Base-by-base conservation (phyloP, 2,888 invertebrate species). In the Anthoptus insignis region DNA sequence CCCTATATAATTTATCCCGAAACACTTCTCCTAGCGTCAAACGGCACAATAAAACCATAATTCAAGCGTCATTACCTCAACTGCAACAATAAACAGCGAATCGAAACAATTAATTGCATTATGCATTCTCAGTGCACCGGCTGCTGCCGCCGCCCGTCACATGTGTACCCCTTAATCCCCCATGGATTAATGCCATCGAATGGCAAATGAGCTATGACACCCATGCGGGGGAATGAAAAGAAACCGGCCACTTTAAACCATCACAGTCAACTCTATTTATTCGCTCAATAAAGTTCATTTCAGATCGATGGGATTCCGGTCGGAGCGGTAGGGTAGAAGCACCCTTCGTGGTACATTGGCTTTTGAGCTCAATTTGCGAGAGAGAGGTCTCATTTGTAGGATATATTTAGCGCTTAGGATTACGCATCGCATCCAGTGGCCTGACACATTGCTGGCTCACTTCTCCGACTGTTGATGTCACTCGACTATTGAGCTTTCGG, bases 311-410 rank as follows among this genome's bases (percentile, higher is more conserved):
- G 39, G 3, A 49, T 29, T n/a, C 32, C n/a, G 52, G 54, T 54
- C 71, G 71, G 69, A 60, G 74, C 76, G 59, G 77, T 67, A 47
- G 69, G 76, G 79, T 80, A 80, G 80, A 79, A 77, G 79, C 77
- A 77, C 80, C 80, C 81, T 52, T 53, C 73, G 73, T 79, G 76
- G 80, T 76, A 75, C 81, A 81, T 84, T 83, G 87, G 81, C 86
- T 86, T 91, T 90, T 91, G 89, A 91, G 90, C 84, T 81, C 91
- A 89, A 91, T 91, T 91, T 89, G 90, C 87, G 87, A 89, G 85
- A 45, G 86, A 83, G 84, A 84, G 86, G 82, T 75, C 75, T 81
- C 79, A 76, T 81, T 81, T 81, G 83, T 81, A 79, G 78, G 78
- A 77, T 82, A 85, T 82, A 84, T 88, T 89, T 86, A 86, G 82